Conservation (phyloP, 2,888 invertebrate genomes). For the Vannuccia rotundouncinata region DNA sequence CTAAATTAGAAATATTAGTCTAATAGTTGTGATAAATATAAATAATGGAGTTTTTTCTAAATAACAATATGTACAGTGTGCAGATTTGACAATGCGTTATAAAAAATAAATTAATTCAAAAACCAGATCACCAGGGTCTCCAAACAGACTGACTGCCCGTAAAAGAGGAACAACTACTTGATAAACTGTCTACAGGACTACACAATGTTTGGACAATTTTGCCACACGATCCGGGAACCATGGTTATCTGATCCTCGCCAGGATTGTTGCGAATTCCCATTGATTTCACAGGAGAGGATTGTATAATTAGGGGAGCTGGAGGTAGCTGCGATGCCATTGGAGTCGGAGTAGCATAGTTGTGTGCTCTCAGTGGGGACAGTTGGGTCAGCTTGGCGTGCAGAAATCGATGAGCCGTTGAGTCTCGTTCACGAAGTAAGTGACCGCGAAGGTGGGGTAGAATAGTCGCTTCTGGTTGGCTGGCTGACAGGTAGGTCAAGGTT, state of each 20-base stretch:
- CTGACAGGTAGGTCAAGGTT: background rate
- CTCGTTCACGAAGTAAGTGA: background rate
- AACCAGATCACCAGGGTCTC: slow-evolving; percentile 4
- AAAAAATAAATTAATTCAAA: too few species aligned
- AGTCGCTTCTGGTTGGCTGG: slow-evolving; percentile 1
- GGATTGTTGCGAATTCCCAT: background rate
- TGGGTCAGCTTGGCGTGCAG: background rate
- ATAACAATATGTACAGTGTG: too few species aligned
- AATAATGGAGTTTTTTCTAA: too few species aligned
- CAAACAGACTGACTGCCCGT: background rate
- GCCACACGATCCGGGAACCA: background rate
- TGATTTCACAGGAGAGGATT: background rate
- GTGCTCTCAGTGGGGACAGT: background rate
- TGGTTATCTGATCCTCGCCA: background rate
- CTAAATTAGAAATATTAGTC: too few species aligned
- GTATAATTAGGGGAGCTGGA: background rate
- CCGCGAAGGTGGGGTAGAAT: background rate
- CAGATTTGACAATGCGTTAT: too few species aligned
- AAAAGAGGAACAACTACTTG: background rate
- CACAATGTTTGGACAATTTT: background rate
- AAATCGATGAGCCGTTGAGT: slow-evolving; percentile 2
- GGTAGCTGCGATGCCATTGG: background rate
- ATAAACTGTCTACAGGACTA: background rate
- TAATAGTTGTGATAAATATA: too few species aligned
- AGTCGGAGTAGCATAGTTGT: background rate